Base-by-base conservation (phyloP, 2,888 invertebrate genomes). In the Eledone cirrhosa region DNA sequence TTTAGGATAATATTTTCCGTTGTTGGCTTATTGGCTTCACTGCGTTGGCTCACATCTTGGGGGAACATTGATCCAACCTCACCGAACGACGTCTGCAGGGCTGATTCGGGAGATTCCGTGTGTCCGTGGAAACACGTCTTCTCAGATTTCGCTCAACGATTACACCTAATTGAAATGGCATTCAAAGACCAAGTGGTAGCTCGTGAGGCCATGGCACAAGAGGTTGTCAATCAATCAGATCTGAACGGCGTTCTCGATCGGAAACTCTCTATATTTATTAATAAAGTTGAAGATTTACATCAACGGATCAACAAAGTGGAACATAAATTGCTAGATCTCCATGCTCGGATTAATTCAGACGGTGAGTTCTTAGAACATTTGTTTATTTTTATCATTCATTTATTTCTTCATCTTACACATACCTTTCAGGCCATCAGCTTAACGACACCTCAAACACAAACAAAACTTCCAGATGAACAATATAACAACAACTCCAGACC, bases 111-210 rank as follows among this genome's bases (percentile, higher is more conserved):
- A 14, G 79, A 78, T 11, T 82, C 82, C 29, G 31, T 78, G 16
- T 84, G 84, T 75, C 84, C 84, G 13, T 84, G 84, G 84, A 83
- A 84, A 76, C 79, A 81, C 78, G 85, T 86, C 47, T 82, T 87
- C 77, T 83, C 85, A 24, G 87, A 87, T 75, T 78, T 88, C 48
- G 82, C 85, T 77, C 84, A 87, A 77, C 82, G 87, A 16, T 82
- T 88, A 19, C 86, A 86, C 16, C 80, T 86, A 13, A 81, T 87
- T 47, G 88, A 88, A 81, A 83, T 85, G 80, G 87, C 87, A 1
- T 87, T 87, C 81, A 87, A 87, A 65, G 87, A 88, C 76, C 87
- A 88, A 80, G 86, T 86, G 5, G 82, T 82, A 47, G 86, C 85
- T 11, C 81, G 87, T 14, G 86, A 86, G 77, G 80, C 83, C 11